Conservation (phyloP, 1,140 invertebrate genomes). For the Bombus turneri region DNA sequence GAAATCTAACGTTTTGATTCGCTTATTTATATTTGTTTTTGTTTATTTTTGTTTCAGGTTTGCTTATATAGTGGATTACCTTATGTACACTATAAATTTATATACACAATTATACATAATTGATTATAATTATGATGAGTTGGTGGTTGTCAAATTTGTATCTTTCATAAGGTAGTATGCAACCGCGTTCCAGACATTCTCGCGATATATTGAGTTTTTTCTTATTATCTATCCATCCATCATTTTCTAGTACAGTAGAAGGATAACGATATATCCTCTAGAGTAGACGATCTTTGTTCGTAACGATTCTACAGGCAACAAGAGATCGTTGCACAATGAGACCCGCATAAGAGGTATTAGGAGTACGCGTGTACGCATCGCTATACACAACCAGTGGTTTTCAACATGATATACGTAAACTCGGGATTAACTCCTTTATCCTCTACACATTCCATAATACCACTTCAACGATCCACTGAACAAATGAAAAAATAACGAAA, state of each 20-base stretch:
- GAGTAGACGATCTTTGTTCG: slow-evolving; percentile 53
- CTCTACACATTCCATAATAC: background rate
- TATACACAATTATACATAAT: background rate
- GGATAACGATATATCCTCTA: slow-evolving; percentile 41
- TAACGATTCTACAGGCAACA: slow-evolving; percentile 60
- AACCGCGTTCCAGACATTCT: background rate
- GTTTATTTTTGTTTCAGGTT: too few relatives aligned
- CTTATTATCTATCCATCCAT: slow-evolving; percentile 38
- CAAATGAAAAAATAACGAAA: background rate
- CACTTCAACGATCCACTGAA: background rate
- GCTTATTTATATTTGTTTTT: too few relatives aligned
- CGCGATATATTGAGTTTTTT: slow-evolving; percentile 21
- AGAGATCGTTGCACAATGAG: slow-evolving; percentile 66
- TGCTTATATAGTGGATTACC: too few relatives aligned
- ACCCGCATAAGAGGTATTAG: slow-evolving; percentile 65
- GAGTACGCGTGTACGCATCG: slow-evolving; percentile 42
- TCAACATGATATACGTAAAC: slow-evolving; percentile 45
- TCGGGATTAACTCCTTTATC: slow-evolving; percentile 36
- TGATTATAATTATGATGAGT: background rate
- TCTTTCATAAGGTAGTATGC: background rate
- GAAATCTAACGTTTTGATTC: background rate
- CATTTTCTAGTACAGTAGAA: slow-evolving; percentile 24
- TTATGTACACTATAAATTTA: too few relatives aligned
- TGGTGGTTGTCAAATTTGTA: background rate
- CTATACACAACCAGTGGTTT: slow-evolving; percentile 48